These are phyloP conservation scores for Arenaria interpres DNA, from an alignment of 2,113 vertebrate genomes.

Conservation along the genomic window DNA sequence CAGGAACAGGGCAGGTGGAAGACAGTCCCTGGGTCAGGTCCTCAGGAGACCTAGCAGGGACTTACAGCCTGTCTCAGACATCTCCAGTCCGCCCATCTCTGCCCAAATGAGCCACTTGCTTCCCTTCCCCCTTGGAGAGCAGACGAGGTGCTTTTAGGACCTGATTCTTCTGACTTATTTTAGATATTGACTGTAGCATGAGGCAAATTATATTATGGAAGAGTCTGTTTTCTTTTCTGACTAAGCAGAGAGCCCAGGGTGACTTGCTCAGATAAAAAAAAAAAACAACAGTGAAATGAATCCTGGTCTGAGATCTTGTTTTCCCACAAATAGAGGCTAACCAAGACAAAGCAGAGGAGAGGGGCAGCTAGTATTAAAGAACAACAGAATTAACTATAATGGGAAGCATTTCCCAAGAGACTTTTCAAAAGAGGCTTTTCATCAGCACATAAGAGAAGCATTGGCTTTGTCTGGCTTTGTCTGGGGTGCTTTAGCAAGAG, in stretches of 20 bases:
- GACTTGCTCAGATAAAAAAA: background rate
- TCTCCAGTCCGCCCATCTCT: background rate
- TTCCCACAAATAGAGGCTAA: slow-evolving; percentile 8
- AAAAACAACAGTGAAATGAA: background rate
- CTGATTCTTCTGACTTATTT: background rate
- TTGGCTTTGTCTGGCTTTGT: slow-evolving; percentile 18
- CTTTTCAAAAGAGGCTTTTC: slow-evolving; percentile 39
- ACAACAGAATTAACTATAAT: slow-evolving; percentile 21
- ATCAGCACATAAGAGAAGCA: background rate
- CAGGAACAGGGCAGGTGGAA: background rate
- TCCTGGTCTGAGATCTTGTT: background rate
- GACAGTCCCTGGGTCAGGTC: background rate
- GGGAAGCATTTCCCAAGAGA: slow-evolving; percentile 30
- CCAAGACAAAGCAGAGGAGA: slow-evolving; percentile 37
- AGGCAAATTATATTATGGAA: background rate
- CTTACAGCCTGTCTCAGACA: background rate
- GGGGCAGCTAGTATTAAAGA: background rate
- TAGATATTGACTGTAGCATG: background rate
- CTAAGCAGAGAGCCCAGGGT: background rate
- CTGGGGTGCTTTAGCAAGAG: background rate
- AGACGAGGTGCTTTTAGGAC: background rate
- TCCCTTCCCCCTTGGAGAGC: background rate
- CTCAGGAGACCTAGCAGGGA: background rate
- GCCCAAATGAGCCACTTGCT: background rate
- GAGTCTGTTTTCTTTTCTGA: background rate